phyloP scores from a whole-genome alignment of 2,797 vertebrate genomes.

The Cuniculus paca region DNA sequence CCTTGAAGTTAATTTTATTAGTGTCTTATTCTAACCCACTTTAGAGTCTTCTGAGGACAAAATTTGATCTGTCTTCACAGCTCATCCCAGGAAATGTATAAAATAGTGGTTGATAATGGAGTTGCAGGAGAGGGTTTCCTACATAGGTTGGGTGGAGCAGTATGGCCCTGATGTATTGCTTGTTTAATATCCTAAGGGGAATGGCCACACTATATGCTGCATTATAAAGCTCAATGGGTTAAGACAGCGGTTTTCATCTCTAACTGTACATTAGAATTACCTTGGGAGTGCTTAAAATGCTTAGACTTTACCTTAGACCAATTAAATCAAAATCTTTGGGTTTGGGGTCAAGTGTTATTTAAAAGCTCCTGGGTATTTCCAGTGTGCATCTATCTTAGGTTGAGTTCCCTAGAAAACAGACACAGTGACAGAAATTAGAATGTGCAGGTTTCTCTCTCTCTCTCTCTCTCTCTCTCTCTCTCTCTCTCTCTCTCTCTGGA shows the following conservation, averaged over 20 bases:
- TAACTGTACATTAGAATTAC: slow-evolving; percentile 46
- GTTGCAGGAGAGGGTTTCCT: background rate
- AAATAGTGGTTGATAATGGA: background rate
- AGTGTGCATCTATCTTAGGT: background rate
- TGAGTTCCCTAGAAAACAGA: background rate
- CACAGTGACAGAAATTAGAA: background rate
- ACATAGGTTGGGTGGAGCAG: background rate
- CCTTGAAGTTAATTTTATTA: slow-evolving; percentile 69
- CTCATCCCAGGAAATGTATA: background rate
- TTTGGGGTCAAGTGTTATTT: slow-evolving; percentile 31
- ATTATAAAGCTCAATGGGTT: slow-evolving; percentile 31
- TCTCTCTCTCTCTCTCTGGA: background rate
- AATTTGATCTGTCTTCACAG: slow-evolving; percentile 33
- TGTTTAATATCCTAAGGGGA: slow-evolving; percentile 11
- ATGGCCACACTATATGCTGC: slow-evolving; percentile 13
- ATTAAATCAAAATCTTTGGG: slow-evolving; percentile 57
- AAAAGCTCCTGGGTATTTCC: slow-evolving; percentile 12
- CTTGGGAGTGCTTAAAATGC: slow-evolving; percentile 13
- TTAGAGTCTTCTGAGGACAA: slow-evolving; percentile 57
- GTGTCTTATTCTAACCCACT: slow-evolving; percentile 68
- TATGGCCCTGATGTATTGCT: background rate
- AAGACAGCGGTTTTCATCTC: slow-evolving; percentile 35
- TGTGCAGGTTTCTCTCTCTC: background rate
- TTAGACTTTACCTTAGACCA: slow-evolving; percentile 46
- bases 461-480: no score